Evolutionary conservation across 35 echinoderm and acorn worm genomes (phyloP), one percentile per base, ranked within the genome.

Genomic region (Anneissia japonica): DNA sequence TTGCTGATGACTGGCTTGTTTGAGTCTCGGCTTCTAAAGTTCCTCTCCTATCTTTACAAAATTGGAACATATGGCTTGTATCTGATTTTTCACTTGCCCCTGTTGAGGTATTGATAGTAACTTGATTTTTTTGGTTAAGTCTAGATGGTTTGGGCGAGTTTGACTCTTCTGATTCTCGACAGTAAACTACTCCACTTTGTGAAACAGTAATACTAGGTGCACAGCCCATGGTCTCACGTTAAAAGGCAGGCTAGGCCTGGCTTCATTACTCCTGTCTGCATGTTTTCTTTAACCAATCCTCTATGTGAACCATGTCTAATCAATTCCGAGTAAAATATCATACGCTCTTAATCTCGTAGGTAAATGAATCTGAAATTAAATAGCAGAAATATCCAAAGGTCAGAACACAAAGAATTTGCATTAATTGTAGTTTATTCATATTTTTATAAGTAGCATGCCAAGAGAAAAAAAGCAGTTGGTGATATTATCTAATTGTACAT

Each of bases 121-220:
- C 38, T 32, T 39, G 79, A 81, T 38, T 81, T 37, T 77, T 19
- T 33, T 81, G 79, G 17, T 16, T 38, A 37, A 81, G 40, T 4
- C 35, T 38, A 37, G 79, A 14, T 23, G 79, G 31, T 14, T 10
- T 35, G 3, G 91, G 91, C 19, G 94, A 97, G 33, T 93, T 97
- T 3, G 91, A 93, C 4, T 97, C 94, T 87, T 93, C 94, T 40
- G 94, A 93, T 88, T 97, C 88, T 45, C 94, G 84, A 46, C 94
- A 97, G 82, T 97, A 97, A 82, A 97, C 94, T 74, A 97, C 94
- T 73, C 91, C 94, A 86, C 91, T 93, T 88, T 97, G 94, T 76
- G 94, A 97, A 85, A 97, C 94, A 46, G 87, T 92, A 73, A 97
- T 97, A 75, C 94, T 97, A 72, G 94, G 94, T 74, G 94, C 94